Percentiles rank a stretch among this genome's conserved stretches.
phyloP scores from a whole-genome alignment of 30 jellyfish, hydroid and myxozoan species.

The Catostylus mosaicus region DNA sequence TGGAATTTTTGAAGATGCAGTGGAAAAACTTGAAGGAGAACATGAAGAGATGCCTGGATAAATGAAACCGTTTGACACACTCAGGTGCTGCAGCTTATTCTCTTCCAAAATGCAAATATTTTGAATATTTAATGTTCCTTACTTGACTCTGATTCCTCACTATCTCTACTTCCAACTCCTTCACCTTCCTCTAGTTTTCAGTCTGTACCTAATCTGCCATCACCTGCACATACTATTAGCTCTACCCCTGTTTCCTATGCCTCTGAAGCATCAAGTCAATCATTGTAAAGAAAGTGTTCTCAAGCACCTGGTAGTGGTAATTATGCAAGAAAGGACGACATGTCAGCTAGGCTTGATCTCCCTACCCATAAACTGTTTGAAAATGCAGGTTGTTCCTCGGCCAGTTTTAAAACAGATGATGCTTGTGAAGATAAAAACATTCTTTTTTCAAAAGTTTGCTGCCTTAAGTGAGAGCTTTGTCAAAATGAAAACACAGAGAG shows the following conservation, averaged over 20 bases:
- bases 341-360: neutral
- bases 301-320: neutral
- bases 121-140: neutral
- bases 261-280: neutral
- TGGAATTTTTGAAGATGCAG: slow-evolving; percentile 5
- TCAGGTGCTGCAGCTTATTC: slow-evolving; percentile 3
- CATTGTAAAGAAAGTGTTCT: neutral
- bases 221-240: neutral
- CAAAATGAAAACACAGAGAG: neutral
- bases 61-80: neutral
- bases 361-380: neutral
- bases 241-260: neutral
- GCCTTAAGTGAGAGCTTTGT: neutral
- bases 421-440: neutral
- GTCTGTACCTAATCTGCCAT: neutral
- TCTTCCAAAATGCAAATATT: slow-evolving; percentile 3
- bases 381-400: neutral
- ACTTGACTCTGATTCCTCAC: neutral
- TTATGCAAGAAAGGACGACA: neutral
- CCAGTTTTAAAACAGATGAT: neutral
- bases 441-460: neutral
- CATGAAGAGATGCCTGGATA: neutral
- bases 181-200: neutral
- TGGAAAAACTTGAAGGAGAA: slow-evolving; percentile 1
- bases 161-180: neutral